Conservation (phyloP, 1,140 invertebrate genomes). For the Sitophilus oryzae region DNA sequence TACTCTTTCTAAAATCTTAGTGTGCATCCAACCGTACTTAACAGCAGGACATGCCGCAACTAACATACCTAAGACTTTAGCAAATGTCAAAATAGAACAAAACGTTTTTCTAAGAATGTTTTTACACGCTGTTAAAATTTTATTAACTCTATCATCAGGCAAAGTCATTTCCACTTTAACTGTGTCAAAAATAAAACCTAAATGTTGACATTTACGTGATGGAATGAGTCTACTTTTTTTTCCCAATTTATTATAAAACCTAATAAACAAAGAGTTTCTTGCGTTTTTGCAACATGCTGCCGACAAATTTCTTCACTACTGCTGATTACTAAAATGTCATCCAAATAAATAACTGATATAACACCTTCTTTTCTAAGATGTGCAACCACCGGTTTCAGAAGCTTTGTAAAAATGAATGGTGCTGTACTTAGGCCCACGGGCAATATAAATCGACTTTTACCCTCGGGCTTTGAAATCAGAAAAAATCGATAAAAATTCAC, state of each 20-base stretch:
- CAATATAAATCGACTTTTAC: too few species aligned
- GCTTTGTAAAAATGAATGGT: too few species aligned
- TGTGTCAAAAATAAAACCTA: constrained; percentile 30
- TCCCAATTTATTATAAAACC: constrained; percentile 28
- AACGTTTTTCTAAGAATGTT: constrained; percentile 8
- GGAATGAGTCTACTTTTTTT: constrained; percentile 30
- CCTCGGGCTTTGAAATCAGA: too few species aligned
- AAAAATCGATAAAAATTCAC: too few species aligned
- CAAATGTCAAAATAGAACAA: constrained; percentile 30
- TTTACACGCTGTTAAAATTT: constrained; percentile 9
- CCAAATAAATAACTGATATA: too few species aligned
- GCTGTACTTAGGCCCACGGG: too few species aligned
- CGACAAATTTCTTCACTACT: constrained; percentile 23
- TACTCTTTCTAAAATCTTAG: constrained; percentile 30
- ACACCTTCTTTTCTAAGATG: too few species aligned
- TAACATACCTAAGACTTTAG: constrained; percentile 26
- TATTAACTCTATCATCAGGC: constrained; percentile 19
- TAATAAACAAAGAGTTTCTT: constrained; percentile 1
- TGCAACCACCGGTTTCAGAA: too few species aligned
- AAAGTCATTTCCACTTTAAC: constrained; percentile 23
- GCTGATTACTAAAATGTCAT: too few species aligned
- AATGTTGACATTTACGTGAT: constrained; percentile 18
- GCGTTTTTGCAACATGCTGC: constrained; percentile 6
- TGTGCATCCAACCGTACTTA: constrained; percentile 30
- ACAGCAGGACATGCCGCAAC: constrained; percentile 27